These are phyloP conservation scores for Antigone vipio DNA, from an alignment of 2,113 vertebrate species.

Conservation along the genomic window DNA sequence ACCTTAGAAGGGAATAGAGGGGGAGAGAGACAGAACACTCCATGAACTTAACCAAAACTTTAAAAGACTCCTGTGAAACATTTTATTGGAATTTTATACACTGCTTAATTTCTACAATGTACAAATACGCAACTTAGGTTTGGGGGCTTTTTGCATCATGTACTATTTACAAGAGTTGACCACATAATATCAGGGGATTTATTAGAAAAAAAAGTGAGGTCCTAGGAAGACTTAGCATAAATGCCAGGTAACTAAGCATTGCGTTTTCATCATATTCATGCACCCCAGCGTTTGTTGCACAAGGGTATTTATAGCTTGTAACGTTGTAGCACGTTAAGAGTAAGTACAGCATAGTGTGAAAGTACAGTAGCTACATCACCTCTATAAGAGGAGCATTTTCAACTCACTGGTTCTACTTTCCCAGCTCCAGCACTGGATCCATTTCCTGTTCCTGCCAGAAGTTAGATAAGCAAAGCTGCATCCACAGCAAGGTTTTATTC, in stretches of 20 bases:
- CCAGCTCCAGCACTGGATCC: background rate
- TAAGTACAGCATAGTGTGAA: background rate
- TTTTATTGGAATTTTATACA: constrained; percentile 73
- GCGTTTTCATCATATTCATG: background rate
- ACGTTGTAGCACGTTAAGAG: background rate
- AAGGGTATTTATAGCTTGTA: background rate
- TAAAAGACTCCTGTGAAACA: constrained; percentile 25
- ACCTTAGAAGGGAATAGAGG: background rate
- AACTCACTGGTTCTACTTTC: background rate
- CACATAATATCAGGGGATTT: constrained; percentile 7
- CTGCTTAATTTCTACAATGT: constrained; percentile 58
- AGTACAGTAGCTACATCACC: background rate
- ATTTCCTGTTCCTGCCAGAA: background rate
- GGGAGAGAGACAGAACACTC: background rate
- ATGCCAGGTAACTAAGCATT: background rate
- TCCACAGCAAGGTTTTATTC: constrained; percentile 4
- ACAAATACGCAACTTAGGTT: constrained; percentile 53
- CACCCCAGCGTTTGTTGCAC: background rate
- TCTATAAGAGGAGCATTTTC: constrained; percentile 60
- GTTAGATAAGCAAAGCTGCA: background rate
- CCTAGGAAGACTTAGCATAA: constrained; percentile 27
- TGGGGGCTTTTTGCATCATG: background rate
- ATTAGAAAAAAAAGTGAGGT: background rate
- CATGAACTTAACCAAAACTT: background rate
- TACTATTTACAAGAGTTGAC: constrained; percentile 74